A percentile compares a stretch with the other conserved stretches of the same genome.
These are phyloP conservation scores for Heliopora coerulea DNA, from an alignment of 92 coral and sea anemone genomes.

Conservation along the genomic window DNA sequence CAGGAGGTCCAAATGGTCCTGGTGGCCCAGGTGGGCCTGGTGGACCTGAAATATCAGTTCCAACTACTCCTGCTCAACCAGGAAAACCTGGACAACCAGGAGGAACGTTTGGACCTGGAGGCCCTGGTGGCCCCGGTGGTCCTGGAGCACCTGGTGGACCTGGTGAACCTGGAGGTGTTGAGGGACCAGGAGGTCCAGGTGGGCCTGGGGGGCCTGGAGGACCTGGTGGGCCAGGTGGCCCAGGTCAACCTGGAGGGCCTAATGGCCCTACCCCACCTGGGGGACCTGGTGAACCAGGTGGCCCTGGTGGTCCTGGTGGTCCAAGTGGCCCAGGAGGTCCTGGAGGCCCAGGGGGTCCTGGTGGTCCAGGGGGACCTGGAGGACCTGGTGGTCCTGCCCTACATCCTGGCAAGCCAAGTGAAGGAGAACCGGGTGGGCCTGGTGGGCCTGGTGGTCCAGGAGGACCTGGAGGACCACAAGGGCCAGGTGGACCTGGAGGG, in stretches of 20 bases:
- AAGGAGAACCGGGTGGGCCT: slow-evolving; percentile 61
- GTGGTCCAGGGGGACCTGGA: slow-evolving; percentile 26
- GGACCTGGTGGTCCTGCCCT: slow-evolving; percentile 24
- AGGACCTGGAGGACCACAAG: slow-evolving; percentile 48
- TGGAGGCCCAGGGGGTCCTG: slow-evolving; percentile 69
- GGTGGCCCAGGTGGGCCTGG: slow-evolving; percentile 34
- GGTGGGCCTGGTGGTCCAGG: slow-evolving; percentile 75
- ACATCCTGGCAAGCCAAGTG: not conserved
- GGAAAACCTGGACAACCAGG: slow-evolving; percentile 12
- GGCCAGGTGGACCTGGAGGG: slow-evolving; percentile 18
- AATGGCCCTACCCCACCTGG: slow-evolving; percentile 18
- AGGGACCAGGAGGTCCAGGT: slow-evolving; percentile 14
- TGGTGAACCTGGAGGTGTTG: slow-evolving; percentile 15
- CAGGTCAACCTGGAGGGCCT: slow-evolving; percentile 36
- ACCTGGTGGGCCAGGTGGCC: slow-evolving; percentile 39
- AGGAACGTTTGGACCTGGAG: slow-evolving; percentile 14
- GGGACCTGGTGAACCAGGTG: slow-evolving; percentile 14
- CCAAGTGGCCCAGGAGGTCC: slow-evolving; percentile 54
- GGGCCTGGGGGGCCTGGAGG: slow-evolving; percentile 12
- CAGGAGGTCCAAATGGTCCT: slow-evolving; percentile 5
- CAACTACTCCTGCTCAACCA: slow-evolving; percentile 17
- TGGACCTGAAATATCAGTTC: slow-evolving; percentile 1
- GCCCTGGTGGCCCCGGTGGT: slow-evolving; percentile 24
- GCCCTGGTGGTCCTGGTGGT: slow-evolving; percentile 68
- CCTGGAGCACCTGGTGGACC: slow-evolving; percentile 27